Conservation (phyloP, 2,113 vertebrate species). For the Pantherophis guttatus region DNA sequence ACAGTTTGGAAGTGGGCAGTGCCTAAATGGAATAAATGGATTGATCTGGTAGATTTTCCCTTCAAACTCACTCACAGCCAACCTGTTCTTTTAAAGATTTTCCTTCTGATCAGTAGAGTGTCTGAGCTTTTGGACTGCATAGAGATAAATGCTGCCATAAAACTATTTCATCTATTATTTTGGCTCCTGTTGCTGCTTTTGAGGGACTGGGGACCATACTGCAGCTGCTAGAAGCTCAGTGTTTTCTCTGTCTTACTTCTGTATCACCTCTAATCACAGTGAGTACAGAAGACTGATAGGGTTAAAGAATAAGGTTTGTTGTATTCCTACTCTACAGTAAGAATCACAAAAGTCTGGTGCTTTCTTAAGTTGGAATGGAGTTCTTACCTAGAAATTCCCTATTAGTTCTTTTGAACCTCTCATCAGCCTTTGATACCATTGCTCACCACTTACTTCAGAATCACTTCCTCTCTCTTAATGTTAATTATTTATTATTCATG, state of each 20-base stretch:
- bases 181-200: neutral
- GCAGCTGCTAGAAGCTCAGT: neutral
- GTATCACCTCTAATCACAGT: neutral
- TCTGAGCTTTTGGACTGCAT: neutral
- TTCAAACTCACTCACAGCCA: neutral
- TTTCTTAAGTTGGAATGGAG: neutral
- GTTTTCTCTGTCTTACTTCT: neutral
- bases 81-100: neutral
- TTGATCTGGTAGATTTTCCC: neutral
- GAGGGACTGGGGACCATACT: neutral
- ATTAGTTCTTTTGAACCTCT: neutral
- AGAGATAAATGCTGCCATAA: neutral
- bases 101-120: neutral
- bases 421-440: neutral
- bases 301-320: neutral
- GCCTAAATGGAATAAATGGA: neutral
- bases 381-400: neutral
- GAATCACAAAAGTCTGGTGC: neutral
- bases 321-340: neutral
- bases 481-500: neutral
- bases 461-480: neutral
- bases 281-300: neutral
- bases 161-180: neutral
- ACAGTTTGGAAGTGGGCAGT: neutral
- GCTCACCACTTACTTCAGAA: neutral